phyloP scores from a whole-genome alignment of 2,113 vertebrate genomes.

The Astur gentilis region DNA sequence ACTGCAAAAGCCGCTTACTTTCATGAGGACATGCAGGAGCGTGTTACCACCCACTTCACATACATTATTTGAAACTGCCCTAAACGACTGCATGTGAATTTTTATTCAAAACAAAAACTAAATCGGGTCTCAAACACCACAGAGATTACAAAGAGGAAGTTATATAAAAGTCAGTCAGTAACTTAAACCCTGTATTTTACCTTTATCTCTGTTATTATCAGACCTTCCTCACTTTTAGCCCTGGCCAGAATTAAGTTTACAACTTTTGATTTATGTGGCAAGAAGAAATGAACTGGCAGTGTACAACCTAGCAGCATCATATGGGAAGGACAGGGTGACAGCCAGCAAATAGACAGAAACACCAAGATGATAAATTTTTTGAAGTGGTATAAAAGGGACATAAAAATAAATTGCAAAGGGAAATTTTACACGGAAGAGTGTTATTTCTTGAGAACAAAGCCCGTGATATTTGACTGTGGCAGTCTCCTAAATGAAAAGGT shows the following conservation, averaged over 20 bases:
- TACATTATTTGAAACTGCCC: background rate
- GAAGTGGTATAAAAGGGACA: background rate
- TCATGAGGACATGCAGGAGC: background rate
- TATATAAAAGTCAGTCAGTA: background rate
- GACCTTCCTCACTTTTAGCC: background rate
- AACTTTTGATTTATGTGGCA: background rate
- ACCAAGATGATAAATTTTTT: background rate
- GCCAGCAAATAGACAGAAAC: background rate
- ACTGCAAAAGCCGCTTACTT: background rate
- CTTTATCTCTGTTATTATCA: background rate
- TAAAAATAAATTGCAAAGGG: background rate
- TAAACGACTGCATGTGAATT: background rate
- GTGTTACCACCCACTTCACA: background rate
- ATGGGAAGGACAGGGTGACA: background rate
- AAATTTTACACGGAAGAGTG: background rate
- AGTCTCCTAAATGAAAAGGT: background rate
- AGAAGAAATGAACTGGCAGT: background rate
- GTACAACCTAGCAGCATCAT: background rate
- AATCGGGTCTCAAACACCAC: background rate
- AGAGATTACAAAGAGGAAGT: background rate
- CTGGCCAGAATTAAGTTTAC: background rate
- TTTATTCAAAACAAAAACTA: background rate
- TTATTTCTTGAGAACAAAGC: background rate
- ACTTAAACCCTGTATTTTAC: background rate
- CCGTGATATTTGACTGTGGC: background rate